These are phyloP conservation scores for Orchesellides sinensis DNA, from an alignment of 2,888 invertebrate genomes.

Conservation along the genomic window DNA sequence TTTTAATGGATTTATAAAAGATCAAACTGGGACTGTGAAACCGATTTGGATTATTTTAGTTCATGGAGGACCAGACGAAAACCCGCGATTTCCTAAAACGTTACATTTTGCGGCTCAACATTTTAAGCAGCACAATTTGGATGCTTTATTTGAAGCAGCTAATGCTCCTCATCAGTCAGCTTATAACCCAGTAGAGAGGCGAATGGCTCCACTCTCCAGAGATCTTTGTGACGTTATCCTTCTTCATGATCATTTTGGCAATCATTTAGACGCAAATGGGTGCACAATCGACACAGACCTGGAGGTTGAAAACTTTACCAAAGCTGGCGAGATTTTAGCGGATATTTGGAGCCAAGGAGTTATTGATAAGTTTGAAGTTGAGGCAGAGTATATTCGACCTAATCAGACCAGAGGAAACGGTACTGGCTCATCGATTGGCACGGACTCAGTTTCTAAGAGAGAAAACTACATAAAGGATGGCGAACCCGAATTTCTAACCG, in stretches of 20 bases:
- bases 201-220: conserved; percentile 74
- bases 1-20: conserved; percentile 58
- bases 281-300: conserved; percentile 75
- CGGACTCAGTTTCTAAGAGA: no score
- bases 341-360: conserved; percentile 75
- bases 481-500: neutral
- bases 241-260: conserved; percentile 71
- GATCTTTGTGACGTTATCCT: conserved; percentile 74
- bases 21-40: no score
- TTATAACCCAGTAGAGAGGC: conserved; percentile 74
- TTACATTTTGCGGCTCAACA: conserved; percentile 57
- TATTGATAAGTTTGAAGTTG: conserved; percentile 74
- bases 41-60: conserved; percentile 75
- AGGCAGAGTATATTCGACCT: conserved; percentile 30
- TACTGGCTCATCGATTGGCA: neutral
- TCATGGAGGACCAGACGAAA: conserved; percentile 75
- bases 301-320: conserved; percentile 76
- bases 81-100: conserved; percentile 68
- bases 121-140: conserved; percentile 72
- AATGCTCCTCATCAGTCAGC: conserved; percentile 74
- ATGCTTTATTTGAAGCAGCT: conserved; percentile 71
- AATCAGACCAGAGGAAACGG: neutral
- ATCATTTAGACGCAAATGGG: conserved; percentile 70
- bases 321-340: conserved; percentile 75
- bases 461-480: no score